A percentile compares a stretch with the other conserved stretches of the same genome.
Conservation (phyloP, 2,888 invertebrate species). For the Stegana nigrithorax region DNA sequence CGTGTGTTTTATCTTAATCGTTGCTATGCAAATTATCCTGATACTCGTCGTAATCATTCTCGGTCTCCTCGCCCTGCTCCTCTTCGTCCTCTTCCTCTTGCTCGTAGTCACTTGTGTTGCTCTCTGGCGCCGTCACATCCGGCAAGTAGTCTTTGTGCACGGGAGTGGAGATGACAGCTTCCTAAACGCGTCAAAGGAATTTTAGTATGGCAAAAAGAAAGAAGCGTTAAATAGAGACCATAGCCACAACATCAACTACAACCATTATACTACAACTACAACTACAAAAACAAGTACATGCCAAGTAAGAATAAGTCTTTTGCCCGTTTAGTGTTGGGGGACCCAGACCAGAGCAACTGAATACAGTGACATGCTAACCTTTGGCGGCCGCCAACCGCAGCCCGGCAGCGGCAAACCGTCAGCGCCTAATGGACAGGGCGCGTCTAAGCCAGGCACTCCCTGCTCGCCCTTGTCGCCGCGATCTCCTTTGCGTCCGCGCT, state of each 20-base stretch:
- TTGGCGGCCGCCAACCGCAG: conserved; percentile 92
- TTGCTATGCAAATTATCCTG: conserved; percentile 69
- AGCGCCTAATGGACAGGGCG: conserved; percentile 96
- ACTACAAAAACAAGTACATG: no score
- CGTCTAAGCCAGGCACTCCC: conserved; percentile 97
- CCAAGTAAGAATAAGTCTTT: no score
- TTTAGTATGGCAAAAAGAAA: conserved; percentile 21
- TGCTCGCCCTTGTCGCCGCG: conserved; percentile 94
- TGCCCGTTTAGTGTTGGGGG: no score
- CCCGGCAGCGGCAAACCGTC: conserved; percentile 96
- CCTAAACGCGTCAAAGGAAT: conserved; percentile 44
- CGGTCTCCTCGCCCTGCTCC: conserved; percentile 73
- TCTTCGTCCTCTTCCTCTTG: conserved; percentile 71
- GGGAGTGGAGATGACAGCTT: conserved; percentile 70
- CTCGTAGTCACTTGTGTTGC: conserved; percentile 72
- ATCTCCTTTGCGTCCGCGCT: conserved; percentile 91
- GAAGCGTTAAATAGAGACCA: conserved; percentile 19
- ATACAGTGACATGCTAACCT: conserved; percentile 73
- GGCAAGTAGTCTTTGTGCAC: conserved; percentile 72
- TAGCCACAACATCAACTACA: no score
- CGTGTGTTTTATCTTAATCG: conserved; percentile 56
- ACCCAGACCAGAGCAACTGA: background rate
- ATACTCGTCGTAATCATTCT: conserved; percentile 75
- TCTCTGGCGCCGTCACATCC: conserved; percentile 72
- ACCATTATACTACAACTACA: no score